These are phyloP conservation scores for Agrotis exclamationis DNA, from an alignment of 2,888 invertebrate species.

Conservation along the genomic window DNA sequence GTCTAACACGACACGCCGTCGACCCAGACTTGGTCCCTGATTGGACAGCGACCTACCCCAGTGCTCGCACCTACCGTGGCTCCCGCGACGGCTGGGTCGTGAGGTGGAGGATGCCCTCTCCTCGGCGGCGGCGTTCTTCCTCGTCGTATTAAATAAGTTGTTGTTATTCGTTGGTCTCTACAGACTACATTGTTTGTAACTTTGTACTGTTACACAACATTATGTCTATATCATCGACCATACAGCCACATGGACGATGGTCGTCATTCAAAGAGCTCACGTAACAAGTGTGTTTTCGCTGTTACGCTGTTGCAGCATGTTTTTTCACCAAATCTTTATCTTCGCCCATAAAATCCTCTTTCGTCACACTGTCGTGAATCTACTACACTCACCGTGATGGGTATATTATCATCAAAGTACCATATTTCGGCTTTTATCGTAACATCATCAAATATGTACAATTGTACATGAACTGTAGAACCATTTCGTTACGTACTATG, in stretches of 20 bases:
- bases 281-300: slow-evolving; percentile 64
- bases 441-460: slow-evolving; percentile 39
- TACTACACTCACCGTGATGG: slow-evolving; percentile 48
- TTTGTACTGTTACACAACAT: too few relatives aligned
- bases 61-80: too few relatives aligned
- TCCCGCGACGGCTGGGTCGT: too few relatives aligned
- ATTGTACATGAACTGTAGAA: slow-evolving; percentile 21
- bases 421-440: slow-evolving; percentile 49
- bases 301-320: slow-evolving; percentile 51
- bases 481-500: slow-evolving; percentile 19
- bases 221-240: too few relatives aligned
- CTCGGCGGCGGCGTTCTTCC: too few relatives aligned
- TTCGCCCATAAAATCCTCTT: slow-evolving; percentile 63
- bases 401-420: slow-evolving; percentile 48
- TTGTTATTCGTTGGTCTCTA: too few relatives aligned
- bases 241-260: slow-evolving; percentile 12
- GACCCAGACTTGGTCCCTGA: too few relatives aligned
- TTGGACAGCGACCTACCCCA: too few relatives aligned
- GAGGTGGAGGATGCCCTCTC: too few relatives aligned
- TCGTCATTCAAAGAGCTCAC: slow-evolving; percentile 42
- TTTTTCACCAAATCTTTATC: slow-evolving; percentile 61
- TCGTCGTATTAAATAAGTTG: too few relatives aligned
- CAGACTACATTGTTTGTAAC: too few relatives aligned
- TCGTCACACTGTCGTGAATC: slow-evolving; percentile 67
- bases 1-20: too few relatives aligned